Base-by-base conservation (phyloP, 2,888 invertebrate genomes). In the Metellina segmentata region DNA sequence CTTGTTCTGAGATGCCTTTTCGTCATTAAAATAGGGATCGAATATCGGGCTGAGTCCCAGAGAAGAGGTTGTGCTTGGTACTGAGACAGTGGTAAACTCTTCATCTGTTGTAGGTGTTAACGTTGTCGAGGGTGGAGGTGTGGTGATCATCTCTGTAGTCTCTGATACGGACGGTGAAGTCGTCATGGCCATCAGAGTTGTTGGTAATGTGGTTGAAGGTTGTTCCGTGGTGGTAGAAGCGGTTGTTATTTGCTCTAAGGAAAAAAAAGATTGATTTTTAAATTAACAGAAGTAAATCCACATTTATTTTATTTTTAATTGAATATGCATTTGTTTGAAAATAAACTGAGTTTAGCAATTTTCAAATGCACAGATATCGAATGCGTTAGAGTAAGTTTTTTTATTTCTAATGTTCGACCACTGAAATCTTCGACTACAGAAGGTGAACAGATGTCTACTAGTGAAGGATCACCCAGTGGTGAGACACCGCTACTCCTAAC, bases 1-100 rank as follows among this genome's bases (percentile, higher is more conserved):
- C 51, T 85, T 85, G 16, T 89, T 92, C 7, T 69, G 53, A 0
- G 83, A 19, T 6, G 20, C 70, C 1, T 78, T 71, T 11, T 88
- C 53, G 51, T 71, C 78, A 48, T 70, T 16, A 4, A 49, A 9
- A 8, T 34, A 19, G 1, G 51, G 69, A 9, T 91, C 69, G 34
- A 88, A 83, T 49, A 88, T 19, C 34, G 6, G 82, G 78, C 7
- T 71, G 7, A 20, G 52, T 7, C 13, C 0, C 71, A 9, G 61
- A 0, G 70, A 61, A 7, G 85, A 52, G 11, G 90, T 85, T 16
- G 85, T 81, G 5, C 34, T 53, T 19, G 34, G n/a, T 1, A 71
- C 49, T 11, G 72, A 13, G 7, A n/a, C 53, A 16, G 74, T 61
- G 53, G 85, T 85, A 0, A n/a, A 7, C 4, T 52, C 53, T 6